Conservation (phyloP, 2,797 vertebrate species). For the Cercopithecus petaurista region DNA sequence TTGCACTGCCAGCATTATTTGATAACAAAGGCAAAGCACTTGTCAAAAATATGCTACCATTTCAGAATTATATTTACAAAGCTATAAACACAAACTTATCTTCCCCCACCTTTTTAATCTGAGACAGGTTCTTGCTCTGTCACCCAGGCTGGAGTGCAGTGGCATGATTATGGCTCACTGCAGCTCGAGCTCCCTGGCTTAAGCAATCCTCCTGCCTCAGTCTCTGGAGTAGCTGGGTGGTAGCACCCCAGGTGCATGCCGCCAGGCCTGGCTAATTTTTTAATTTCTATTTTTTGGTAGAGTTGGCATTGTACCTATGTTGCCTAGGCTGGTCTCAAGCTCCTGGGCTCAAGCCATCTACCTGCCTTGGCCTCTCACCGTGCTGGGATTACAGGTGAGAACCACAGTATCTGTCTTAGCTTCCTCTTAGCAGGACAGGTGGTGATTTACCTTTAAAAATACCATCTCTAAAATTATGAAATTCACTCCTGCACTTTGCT, state of each 20-base stretch:
- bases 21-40: not conserved
- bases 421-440: not conserved
- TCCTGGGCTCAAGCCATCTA: not conserved
- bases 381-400: not conserved
- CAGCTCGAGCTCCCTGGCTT: not conserved
- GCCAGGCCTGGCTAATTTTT: not conserved
- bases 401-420: not conserved
- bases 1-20: not conserved
- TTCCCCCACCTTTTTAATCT: not conserved
- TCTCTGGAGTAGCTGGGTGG: not conserved
- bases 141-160: not conserved
- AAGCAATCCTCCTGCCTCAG: not conserved
- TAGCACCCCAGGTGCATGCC: not conserved
- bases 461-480: not conserved
- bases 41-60: not conserved
- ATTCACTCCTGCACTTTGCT: not conserved
- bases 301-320: not conserved
- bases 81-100: not conserved
- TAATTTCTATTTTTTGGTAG: not conserved
- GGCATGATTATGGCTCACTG: not conserved
- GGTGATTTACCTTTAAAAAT: not conserved
- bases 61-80: conserved; percentile 5
- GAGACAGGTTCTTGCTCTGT: not conserved
- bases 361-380: not conserved
- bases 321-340: not conserved